Base-by-base conservation (phyloP, 2,113 vertebrate genomes). In the Tenebrosternarchus preto region DNA sequence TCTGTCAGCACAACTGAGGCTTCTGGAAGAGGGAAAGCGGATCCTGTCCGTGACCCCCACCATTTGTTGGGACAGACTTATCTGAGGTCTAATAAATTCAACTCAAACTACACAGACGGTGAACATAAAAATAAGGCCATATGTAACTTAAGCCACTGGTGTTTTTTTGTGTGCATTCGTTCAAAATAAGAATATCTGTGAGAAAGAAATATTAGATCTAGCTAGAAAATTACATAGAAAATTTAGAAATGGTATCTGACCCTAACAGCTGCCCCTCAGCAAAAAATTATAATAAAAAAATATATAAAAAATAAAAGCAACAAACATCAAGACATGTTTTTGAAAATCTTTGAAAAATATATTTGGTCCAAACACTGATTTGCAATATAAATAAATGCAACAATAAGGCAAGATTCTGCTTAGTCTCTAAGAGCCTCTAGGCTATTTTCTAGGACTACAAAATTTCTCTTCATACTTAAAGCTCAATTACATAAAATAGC, bases 361-460 rank as follows among this genome's bases (percentile, higher is more conserved):
- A 91, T 92, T 92, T 92, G 89, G 92, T 92, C 91, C 90, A 91
- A 93, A 92, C 89, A 90, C 88, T 87, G 87, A 92, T 89, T 90
- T 90, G 85, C 88, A 91, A 91, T 91, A 89, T 90, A 89, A 87
- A 92, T 86, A 86, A 86, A 89, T 89, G 87, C 87, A 88, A 85
- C 82, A 57, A 84, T 36, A 81, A 83, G 76, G 68, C 83, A 82
- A 80, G 81, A 46, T 55, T 75, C 71, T 69, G 75, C 76, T 67
- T 57, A 61, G 43, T 11, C 43, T 15, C 12, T 50, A 50, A 57
- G 70, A 82, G 59, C 15, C 4, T 55, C 56, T 80, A 50, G 43
- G 12, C 12, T 50, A 22, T 67, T 67, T 57, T 81, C 53, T 56
- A 25, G 29, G 60, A 50, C 73, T 75, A 73, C 19, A 73, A 19